A percentile compares a stretch with the other conserved stretches of the same genome.
These are phyloP conservation scores for Chrysolina oricalcia DNA, from an alignment of 2,888 invertebrate species.

Conservation along the genomic window DNA sequence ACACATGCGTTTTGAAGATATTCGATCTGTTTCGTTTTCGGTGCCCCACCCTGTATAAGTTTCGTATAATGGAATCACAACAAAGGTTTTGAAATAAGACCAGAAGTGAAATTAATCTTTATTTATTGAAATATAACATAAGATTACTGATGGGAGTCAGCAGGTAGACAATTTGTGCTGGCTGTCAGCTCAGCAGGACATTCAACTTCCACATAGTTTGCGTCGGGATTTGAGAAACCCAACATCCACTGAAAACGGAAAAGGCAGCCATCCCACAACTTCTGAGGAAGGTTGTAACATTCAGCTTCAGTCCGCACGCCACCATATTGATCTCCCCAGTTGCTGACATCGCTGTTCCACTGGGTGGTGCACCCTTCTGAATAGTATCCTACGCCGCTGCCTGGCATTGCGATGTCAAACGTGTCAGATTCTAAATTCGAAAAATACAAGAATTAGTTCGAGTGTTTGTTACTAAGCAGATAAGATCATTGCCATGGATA, in stretches of 20 bases:
- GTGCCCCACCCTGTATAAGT: too few species aligned
- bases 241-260: slow-evolving; percentile 47
- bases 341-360: slow-evolving; percentile 51
- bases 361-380: slow-evolving; percentile 52
- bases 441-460: neutral
- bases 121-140: neutral
- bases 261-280: slow-evolving; percentile 49
- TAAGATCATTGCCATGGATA: too few species aligned
- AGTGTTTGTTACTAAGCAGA: neutral
- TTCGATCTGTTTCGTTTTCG: too few species aligned
- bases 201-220: slow-evolving; percentile 33
- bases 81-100: neutral
- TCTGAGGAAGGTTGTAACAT: slow-evolving; percentile 51
- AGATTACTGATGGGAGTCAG: neutral
- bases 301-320: slow-evolving; percentile 50
- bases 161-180: slow-evolving; percentile 34
- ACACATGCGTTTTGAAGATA: too few species aligned
- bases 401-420: slow-evolving; percentile 40
- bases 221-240: slow-evolving; percentile 33
- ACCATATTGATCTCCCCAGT: slow-evolving; percentile 58
- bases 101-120: neutral
- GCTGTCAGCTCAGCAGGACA: slow-evolving; percentile 34
- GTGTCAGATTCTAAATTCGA: neutral
- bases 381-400: slow-evolving; percentile 45
- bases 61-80: too few species aligned